These are phyloP conservation scores for Leucania comma DNA, from an alignment of 2,888 invertebrate species.

Conservation along the genomic window DNA sequence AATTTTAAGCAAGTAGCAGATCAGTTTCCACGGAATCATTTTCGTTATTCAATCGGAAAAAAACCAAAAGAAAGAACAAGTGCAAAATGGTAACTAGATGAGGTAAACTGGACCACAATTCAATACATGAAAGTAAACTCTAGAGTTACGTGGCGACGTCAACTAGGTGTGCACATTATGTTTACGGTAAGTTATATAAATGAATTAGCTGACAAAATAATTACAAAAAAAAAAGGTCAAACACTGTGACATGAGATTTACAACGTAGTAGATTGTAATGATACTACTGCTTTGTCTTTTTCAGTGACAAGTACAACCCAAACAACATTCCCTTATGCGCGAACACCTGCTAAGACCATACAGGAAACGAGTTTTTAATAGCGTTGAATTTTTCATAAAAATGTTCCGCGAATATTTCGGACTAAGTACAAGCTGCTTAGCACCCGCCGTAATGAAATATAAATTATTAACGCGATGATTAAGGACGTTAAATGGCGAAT, in stretches of 20 bases:
- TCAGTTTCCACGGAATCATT: neutral
- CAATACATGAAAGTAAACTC: neutral
- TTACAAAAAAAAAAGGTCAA: too few relatives aligned
- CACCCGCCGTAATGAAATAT: constrained; percentile 45
- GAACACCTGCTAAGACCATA: constrained; percentile 23
- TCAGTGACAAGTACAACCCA: constrained; percentile 1
- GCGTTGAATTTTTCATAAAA: constrained; percentile 54
- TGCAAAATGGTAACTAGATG: neutral
- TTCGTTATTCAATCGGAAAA: neutral
- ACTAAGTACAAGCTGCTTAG: constrained; percentile 31
- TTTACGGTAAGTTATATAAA: neutral
- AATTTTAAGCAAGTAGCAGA: neutral
- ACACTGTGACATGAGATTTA: too few relatives aligned
- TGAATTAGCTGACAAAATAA: too few relatives aligned
- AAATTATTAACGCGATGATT: constrained; percentile 47
- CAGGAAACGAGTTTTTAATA: constrained; percentile 56
- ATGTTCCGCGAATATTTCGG: constrained; percentile 25
- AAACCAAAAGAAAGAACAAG: neutral
- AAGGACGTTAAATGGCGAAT: constrained; percentile 27
- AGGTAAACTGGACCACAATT: neutral
- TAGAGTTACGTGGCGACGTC: neutral
- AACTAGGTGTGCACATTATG: neutral
- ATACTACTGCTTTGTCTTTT: neutral
- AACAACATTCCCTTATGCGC: constrained; percentile 23
- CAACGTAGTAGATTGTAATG: too few relatives aligned